Conservation (phyloP, 2,888 invertebrate genomes). For the Pegoplata infirma region DNA sequence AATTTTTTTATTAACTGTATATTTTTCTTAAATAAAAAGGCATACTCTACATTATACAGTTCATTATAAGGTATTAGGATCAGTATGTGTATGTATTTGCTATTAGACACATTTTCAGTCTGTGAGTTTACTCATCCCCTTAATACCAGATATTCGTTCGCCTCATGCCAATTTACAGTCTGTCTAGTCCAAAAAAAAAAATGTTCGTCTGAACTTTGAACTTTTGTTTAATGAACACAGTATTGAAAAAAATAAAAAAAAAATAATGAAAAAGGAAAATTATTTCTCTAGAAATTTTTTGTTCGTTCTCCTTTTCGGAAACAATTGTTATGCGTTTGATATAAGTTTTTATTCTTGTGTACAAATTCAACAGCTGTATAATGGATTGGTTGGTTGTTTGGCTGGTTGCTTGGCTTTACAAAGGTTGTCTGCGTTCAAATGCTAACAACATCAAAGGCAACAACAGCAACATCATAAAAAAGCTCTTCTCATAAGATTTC, state of each 20-base stretch:
- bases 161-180: conserved; percentile 42
- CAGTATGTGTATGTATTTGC: conserved; percentile 7
- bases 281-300: not conserved
- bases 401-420: not conserved
- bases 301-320: conserved; percentile 4
- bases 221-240: conserved; percentile 28
- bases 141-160: not conserved
- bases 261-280: too few relatives aligned
- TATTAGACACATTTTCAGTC: conserved; percentile 37
- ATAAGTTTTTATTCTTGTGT: not conserved
- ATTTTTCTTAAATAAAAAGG: too few relatives aligned
- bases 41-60: conserved; percentile 15
- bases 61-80: conserved; percentile 38
- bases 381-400: not conserved
- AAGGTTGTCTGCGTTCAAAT: not conserved
- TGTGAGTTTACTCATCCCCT: not conserved
- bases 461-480: conserved; percentile 10
- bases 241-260: conserved; percentile 13
- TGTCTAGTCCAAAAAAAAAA: conserved; percentile 26
- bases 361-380: not conserved
- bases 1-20: too few relatives aligned
- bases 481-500: conserved; percentile 15
- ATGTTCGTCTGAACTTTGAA: conserved; percentile 52
- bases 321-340: conserved; percentile 10
- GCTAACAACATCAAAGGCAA: conserved; percentile 9